phyloP scores from a whole-genome alignment of 1,140 invertebrate species.

The honey bee (Apis mellifera) region Amel_HAv3.1 CM009931.2:19529501-19530000 shows the following conservation, averaged over 20 bases:
- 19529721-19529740: background rate
- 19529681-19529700: background rate
- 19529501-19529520: conserved; percentile 55
- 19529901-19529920: conserved; percentile 65
- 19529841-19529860: background rate
- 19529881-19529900: conserved; percentile 1
- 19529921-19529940: conserved; percentile 65
- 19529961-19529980: conserved; percentile 78
- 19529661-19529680: conserved; percentile 33
- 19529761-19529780: background rate
- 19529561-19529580: conserved; percentile 63
- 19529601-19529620: conserved; percentile 67
- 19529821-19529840: background rate
- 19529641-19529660: conserved; percentile 36
- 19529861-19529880: conserved; percentile 17
- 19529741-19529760: background rate
- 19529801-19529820: background rate
- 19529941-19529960: conserved; percentile 78
- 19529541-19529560: conserved; percentile 64
- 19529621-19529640: conserved; percentile 47
- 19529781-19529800: conserved; percentile 4
- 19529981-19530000: conserved; percentile 59
- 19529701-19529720: background rate
- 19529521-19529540: conserved; percentile 59
- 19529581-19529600: conserved; percentile 66